phyloP scores from a whole-genome alignment of 2,113 vertebrate genomes.

The Oncorhynchus keta region DNA sequence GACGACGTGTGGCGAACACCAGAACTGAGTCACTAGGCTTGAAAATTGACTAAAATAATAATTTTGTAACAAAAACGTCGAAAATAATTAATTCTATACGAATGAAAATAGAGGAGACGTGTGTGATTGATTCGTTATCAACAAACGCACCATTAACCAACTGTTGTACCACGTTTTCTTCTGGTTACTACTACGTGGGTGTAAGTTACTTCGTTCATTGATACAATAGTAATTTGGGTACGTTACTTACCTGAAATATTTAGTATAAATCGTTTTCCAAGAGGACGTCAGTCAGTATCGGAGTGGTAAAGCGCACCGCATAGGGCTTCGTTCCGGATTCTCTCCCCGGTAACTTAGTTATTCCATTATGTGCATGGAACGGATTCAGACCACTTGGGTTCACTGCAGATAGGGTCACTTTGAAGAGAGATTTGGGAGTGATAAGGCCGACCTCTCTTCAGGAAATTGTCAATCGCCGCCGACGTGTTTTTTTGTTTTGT shows the following conservation, averaged over 20 bases:
- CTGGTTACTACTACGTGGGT: too few relatives aligned
- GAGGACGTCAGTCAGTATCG: not conserved
- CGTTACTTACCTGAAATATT: not conserved
- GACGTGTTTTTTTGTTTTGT: constrained; percentile 50
- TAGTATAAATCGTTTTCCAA: not conserved
- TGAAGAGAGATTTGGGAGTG: constrained; percentile 52
- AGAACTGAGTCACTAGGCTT: too few relatives aligned
- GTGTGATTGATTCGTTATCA: too few relatives aligned
- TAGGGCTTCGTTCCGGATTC: not conserved
- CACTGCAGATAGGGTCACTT: not conserved
- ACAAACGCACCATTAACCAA: too few relatives aligned
- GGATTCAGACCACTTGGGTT: not conserved
- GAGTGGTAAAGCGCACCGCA: not conserved
- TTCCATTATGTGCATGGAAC: constrained; percentile 49
- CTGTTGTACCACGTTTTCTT: too few relatives aligned
- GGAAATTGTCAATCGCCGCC: constrained; percentile 87
- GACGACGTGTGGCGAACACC: too few relatives aligned
- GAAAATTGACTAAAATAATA: too few relatives aligned
- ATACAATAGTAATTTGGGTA: not conserved
- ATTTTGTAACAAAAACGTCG: too few relatives aligned
- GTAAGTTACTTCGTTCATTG: too few relatives aligned
- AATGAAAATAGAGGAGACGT: too few relatives aligned
- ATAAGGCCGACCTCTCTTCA: constrained; percentile 75
- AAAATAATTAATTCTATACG: too few relatives aligned
- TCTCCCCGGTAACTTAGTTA: constrained; percentile 10